phyloP scores from a whole-genome alignment of 2,797 vertebrate genomes.

The Helostoma temminkii region DNA sequence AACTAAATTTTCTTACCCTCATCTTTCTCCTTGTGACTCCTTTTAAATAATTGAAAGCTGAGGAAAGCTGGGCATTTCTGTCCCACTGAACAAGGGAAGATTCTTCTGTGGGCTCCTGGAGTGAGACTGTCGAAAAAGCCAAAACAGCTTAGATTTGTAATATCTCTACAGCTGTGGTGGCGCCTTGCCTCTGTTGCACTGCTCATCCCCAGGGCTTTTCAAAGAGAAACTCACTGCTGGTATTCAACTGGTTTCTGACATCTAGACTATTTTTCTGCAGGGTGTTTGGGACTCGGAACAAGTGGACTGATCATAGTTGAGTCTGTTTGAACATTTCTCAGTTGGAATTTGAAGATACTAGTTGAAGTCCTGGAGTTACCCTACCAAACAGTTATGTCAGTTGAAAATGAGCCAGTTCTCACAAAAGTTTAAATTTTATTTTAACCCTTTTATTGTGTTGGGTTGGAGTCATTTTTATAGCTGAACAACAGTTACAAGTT shows the following conservation, averaged over 20 bases:
- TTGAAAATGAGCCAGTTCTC: conserved; percentile 26
- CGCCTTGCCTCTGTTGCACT: conserved; percentile 59
- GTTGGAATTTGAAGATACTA: conserved; percentile 17
- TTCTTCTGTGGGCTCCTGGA: conserved; percentile 53
- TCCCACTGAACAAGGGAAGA: conserved; percentile 55
- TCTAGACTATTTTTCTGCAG: conserved; percentile 45
- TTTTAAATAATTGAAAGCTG: conserved; percentile 79
- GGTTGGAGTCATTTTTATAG: too few species aligned
- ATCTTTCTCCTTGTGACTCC: conserved; percentile 63
- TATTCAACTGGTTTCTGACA: conserved; percentile 61
- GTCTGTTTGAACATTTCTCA: conserved; percentile 19
- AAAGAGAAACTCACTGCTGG: conserved; percentile 54
- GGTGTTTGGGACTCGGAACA: conserved; percentile 49
- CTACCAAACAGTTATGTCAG: conserved; percentile 22
- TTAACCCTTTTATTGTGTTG: too few species aligned
- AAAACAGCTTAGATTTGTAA: conserved; percentile 71
- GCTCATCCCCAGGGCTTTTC: conserved; percentile 60
- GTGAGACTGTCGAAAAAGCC: conserved; percentile 60
- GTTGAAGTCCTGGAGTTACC: conserved; percentile 25
- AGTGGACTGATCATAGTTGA: conserved; percentile 46
- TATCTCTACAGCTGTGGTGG: conserved; percentile 56
- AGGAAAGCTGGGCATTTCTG: conserved; percentile 69
- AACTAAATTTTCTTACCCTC: conserved; percentile 68
- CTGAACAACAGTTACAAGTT: too few species aligned
- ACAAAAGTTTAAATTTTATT: too few species aligned